These are phyloP conservation scores for Ictalurus furcatus DNA, from an alignment of 2,113 vertebrate genomes.

Conservation along the genomic window DNA sequence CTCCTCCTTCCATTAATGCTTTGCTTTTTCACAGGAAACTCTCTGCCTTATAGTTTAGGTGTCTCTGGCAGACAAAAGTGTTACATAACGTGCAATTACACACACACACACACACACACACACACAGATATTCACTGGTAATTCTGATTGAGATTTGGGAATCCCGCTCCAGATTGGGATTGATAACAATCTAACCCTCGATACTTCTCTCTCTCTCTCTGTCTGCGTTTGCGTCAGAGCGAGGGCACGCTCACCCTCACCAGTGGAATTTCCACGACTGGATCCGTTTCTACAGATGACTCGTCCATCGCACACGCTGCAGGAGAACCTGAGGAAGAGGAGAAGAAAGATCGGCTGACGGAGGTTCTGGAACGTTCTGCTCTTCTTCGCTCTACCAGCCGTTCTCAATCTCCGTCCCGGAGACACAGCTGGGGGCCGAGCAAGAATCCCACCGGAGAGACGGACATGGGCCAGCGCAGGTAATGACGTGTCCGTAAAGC, in stretches of 20 bases:
- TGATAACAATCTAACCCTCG: too few species aligned
- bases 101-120: constrained; percentile 7
- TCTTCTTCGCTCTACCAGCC: constrained; percentile 66
- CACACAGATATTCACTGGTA: background rate
- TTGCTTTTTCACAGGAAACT: background rate
- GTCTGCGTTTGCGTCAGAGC: constrained; percentile 28
- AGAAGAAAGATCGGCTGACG: constrained; percentile 81
- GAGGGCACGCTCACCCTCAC: constrained; percentile 51
- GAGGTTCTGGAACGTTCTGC: constrained; percentile 71
- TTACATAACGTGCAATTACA: constrained; percentile 5
- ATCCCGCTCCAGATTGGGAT: background rate
- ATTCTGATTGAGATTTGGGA: constrained; percentile 11
- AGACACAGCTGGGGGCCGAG: constrained; percentile 91
- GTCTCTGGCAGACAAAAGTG: background rate
- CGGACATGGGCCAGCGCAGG: constrained; percentile 82
- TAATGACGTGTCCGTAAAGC: constrained; percentile 47
- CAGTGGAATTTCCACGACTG: constrained; percentile 64
- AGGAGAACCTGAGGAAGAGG: constrained; percentile 68
- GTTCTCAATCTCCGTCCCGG: constrained; percentile 83
- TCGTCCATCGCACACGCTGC: constrained; percentile 61
- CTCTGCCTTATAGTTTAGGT: background rate
- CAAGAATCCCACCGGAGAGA: constrained; percentile 72
- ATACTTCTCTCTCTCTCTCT: background rate
- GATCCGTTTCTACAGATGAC: constrained; percentile 78
- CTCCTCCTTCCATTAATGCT: background rate